Evolutionary conservation across 30 jellyfish, hydroid and myxozoan species (phyloP).

Genomic region (Hydractinia echinata): DNA sequence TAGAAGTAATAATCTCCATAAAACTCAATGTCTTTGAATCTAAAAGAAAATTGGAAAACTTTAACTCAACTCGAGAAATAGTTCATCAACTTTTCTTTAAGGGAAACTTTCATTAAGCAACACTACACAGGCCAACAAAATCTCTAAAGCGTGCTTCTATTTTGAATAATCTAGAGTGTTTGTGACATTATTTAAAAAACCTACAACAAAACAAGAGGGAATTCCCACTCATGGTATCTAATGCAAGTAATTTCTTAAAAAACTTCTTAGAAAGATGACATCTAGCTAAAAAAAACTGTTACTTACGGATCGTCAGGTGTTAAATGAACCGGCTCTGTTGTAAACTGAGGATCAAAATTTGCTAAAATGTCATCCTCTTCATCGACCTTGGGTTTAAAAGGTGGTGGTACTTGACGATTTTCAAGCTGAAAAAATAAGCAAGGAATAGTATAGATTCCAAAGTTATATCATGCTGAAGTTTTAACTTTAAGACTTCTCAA

Average conservation of each 20-base stretch:
- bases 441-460: neutral
- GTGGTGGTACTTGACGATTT: constrained; percentile 88
- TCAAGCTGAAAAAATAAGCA: constrained; percentile 62
- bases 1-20: constrained; percentile 25
- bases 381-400: constrained; percentile 79
- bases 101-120: no score
- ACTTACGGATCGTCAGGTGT: constrained; percentile 99
- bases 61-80: no score
- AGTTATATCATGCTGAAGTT: neutral
- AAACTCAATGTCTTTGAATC: constrained; percentile 16
- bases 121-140: no score
- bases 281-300: neutral
- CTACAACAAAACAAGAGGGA: no score
- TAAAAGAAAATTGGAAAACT: neutral
- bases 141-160: no score
- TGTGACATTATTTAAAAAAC: neutral
- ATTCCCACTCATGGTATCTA: no score
- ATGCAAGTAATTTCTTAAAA: neutral
- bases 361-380: constrained; percentile 74
- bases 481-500: neutral
- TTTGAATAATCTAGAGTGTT: neutral
- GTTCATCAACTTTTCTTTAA: no score
- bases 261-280: neutral
- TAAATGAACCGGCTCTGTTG: constrained; percentile 91
- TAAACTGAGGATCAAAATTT: constrained; percentile 96